These are phyloP conservation scores for Ammospiza caudacuta DNA, from an alignment of 2,113 vertebrate genomes.

Conservation along the genomic window DNA sequence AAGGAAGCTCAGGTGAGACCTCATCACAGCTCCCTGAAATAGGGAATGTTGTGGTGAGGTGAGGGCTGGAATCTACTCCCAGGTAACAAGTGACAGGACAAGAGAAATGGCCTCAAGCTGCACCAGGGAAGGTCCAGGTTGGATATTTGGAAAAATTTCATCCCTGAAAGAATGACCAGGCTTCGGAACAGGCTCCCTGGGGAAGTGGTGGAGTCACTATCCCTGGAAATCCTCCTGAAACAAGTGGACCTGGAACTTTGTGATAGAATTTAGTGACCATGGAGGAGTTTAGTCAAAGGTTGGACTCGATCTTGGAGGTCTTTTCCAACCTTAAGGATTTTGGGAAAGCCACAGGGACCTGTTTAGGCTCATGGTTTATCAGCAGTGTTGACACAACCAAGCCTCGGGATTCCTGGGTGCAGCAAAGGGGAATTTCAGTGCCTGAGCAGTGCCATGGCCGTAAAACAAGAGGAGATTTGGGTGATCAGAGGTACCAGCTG, in stretches of 20 bases:
- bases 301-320: neutral
- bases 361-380: neutral
- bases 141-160: neutral
- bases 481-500: neutral
- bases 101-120: neutral
- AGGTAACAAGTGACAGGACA: neutral
- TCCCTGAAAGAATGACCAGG: neutral
- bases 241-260: neutral
- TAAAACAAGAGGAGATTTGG: neutral
- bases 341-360: neutral
- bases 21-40: neutral
- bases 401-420: accelerated
- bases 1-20: neutral
- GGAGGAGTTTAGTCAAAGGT: neutral
- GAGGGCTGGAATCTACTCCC: accelerated
- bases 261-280: neutral
- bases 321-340: neutral
- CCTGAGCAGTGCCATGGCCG: neutral
- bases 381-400: neutral
- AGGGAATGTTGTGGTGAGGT: neutral
- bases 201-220: neutral
- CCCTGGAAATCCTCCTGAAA: neutral
- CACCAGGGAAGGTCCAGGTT: neutral
- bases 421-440: neutral
- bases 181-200: neutral